Evolutionary conservation across 1,140 invertebrate genomes (phyloP).

Genomic region (Sminthurides bifidus): DNA sequence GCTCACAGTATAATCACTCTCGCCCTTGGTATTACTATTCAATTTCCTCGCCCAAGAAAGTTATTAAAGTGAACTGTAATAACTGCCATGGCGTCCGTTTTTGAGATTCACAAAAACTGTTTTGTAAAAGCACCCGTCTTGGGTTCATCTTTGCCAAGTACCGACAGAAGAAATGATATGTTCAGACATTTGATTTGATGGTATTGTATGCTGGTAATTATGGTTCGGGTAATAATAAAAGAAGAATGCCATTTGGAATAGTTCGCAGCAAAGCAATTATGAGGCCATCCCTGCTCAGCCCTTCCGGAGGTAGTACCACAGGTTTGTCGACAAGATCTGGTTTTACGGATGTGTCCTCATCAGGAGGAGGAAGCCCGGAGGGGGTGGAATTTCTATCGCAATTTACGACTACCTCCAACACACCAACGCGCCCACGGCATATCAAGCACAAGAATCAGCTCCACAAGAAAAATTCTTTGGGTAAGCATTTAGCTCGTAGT

Average conservation of each 20-base stretch:
- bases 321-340: conserved; percentile 14
- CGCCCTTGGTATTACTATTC: conserved; percentile 3
- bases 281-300: conserved; percentile 16
- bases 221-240: not conserved
- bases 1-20: not conserved
- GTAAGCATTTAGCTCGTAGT: conserved; percentile 13
- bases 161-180: not conserved
- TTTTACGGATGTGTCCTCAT: not conserved
- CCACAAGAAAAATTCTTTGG: conserved; percentile 32
- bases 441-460: conserved; percentile 33
- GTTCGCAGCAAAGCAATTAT: conserved; percentile 24
- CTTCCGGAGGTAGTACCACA: conserved; percentile 10
- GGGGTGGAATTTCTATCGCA: not conserved
- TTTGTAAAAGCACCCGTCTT: not conserved
- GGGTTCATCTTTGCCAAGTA: not conserved
- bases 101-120: not conserved
- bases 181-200: too few species aligned
- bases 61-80: not conserved
- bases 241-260: not conserved
- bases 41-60: not conserved
- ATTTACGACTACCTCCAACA: not conserved
- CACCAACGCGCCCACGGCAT: conserved; percentile 25
- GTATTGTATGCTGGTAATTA: too few species aligned
- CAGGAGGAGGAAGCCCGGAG: not conserved
- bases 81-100: not conserved